Evolutionary conservation across 2,888 invertebrate genomes (phyloP).

Genomic region (Plagodis dolabraria): DNA sequence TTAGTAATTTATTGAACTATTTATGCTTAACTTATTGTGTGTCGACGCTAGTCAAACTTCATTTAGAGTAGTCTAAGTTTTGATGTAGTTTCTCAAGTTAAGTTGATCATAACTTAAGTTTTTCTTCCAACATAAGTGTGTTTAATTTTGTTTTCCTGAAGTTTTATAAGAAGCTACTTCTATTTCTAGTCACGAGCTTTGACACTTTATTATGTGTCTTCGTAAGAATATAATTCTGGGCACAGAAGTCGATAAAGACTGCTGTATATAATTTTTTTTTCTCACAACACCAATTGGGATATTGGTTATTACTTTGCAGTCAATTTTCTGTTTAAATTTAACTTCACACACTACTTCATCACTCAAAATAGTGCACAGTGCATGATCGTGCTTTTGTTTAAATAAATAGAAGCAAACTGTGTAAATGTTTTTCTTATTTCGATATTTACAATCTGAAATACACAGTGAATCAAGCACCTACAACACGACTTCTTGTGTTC

Average conservation of each 20-base stretch:
- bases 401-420: too few species aligned
- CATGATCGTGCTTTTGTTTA: too few species aligned
- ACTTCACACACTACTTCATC: too few species aligned
- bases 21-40: constrained; percentile 51
- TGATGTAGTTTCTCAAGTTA: constrained; percentile 38
- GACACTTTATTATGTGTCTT: constrained; percentile 58
- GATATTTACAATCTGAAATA: too few species aligned
- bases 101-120: constrained; percentile 48
- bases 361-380: too few species aligned
- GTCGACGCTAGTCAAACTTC: constrained; percentile 76
- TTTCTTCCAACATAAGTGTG: constrained; percentile 56
- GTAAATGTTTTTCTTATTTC: too few species aligned
- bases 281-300: background rate
- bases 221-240: constrained; percentile 44
- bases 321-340: constrained; percentile 8
- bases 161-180: constrained; percentile 54
- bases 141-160: constrained; percentile 61
- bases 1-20: constrained; percentile 46
- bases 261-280: constrained; percentile 13
- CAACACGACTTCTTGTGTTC: constrained; percentile 5
- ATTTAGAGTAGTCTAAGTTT: constrained; percentile 68
- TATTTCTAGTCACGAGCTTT: constrained; percentile 71
- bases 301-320: background rate
- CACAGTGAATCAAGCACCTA: too few species aligned
- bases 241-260: constrained; percentile 40